Evolutionary conservation across 2,888 invertebrate genomes (phyloP), one percentile per base, ranked within the genome.

Genomic region (Ophioninae sp.): DNA sequence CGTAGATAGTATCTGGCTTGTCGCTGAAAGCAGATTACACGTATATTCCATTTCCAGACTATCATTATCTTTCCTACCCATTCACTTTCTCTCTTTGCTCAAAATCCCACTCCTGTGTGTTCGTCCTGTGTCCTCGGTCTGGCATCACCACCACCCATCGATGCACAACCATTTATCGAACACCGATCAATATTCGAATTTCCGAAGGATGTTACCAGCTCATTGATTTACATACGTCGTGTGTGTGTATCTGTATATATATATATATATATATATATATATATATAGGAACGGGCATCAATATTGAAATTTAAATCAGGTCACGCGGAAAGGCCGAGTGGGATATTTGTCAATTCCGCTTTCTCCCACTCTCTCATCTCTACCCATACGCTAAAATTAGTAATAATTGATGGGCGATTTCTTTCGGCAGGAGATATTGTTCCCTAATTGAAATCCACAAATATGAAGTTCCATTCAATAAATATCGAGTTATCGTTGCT

Each of bases 141-240:
- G 65, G 10, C 50, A 21, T 39, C 64, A 50, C 10, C 39, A 23
- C 21, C 21, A n/a, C 64, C 56, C 56, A 78, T 64, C 23, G 65
- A 72, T 70, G 64, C 41, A 70, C 41, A 41, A 72, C 23, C 41
- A 69, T 72, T 65, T 72, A 79, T 79, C 56, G 50, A 65, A 69
- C 59, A 13, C 57, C 41, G 77, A 80, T 81, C 69, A 65, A 65
- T 75, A 83, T 50, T n/a, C 64, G 62, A 78, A 81, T 81, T 74
- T 74, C 73, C 56, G 73, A 57, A 57, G 44, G 67, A 39, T 30
- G 57, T n/a, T 64, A 30, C 6, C 64, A 23, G n/a, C 21, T 37
- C 57, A 74, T 77, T 73, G 50, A 62, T 59, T 64, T 44, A 68
- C 39, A 79, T n/a, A 59, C 44, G 61, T 68, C 68, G 50, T 30